A percentile compares a stretch with the other conserved stretches of the same genome.
Evolutionary conservation across 2,888 invertebrate species (phyloP).

Genomic region (Drosophila mimica): DNA sequence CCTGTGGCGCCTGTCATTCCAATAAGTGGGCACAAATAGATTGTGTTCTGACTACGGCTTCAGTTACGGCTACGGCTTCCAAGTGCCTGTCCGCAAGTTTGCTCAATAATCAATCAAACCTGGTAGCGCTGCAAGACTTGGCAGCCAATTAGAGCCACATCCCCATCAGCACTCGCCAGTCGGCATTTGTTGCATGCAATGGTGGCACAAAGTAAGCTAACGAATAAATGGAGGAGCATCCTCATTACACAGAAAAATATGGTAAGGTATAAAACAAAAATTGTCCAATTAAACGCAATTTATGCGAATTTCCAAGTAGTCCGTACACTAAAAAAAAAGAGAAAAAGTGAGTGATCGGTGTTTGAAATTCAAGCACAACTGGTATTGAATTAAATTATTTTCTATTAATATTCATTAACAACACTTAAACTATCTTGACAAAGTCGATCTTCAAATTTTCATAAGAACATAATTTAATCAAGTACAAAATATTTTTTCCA

Average conservation of each 20-base stretch:
- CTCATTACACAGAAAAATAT: slow-evolving; percentile 36
- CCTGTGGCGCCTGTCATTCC: slow-evolving; percentile 63
- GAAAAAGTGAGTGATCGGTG: not conserved
- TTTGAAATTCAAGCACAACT: not conserved
- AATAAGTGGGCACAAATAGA: slow-evolving; percentile 84
- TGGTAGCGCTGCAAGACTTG: slow-evolving; percentile 31
- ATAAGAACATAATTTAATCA: no score
- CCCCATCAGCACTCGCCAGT: slow-evolving; percentile 14
- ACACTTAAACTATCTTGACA: not conserved
- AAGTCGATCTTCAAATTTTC: no score
- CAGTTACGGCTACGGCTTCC: slow-evolving; percentile 35
- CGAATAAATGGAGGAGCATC: slow-evolving; percentile 8
- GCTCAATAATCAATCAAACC: slow-evolving; percentile 85
- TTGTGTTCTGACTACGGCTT: slow-evolving; percentile 69
- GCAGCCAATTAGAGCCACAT: slow-evolving; percentile 57
- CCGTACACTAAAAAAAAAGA: not conserved
- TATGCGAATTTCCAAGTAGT: slow-evolving; percentile 77
- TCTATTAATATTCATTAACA: not conserved
- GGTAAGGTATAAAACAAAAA: slow-evolving; percentile 69
- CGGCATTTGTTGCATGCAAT: slow-evolving; percentile 56
- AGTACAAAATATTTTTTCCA: not conserved
- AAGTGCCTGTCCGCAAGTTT: slow-evolving; percentile 85
- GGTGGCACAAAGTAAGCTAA: slow-evolving; percentile 41
- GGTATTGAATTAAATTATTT: not conserved
- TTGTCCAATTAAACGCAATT: slow-evolving; percentile 83